These are phyloP conservation scores for Carassius auratus DNA, from an alignment of 2,113 vertebrate species.

Conservation along the genomic window DNA sequence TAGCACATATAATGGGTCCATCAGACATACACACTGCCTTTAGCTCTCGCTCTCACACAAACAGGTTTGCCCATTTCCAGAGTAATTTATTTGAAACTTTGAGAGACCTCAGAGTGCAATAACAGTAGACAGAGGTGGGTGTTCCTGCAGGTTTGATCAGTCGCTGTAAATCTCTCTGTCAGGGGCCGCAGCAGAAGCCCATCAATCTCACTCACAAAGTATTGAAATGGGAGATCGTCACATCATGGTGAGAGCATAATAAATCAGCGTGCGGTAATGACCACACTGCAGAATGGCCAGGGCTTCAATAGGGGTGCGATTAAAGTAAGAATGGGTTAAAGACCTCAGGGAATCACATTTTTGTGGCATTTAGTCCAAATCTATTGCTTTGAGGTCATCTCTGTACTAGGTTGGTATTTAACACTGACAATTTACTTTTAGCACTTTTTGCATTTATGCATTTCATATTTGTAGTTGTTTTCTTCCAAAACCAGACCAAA, in stretches of 20 bases:
- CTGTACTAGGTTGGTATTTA: neutral
- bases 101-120: slow-evolving; percentile 45
- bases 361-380: neutral
- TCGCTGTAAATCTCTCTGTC: slow-evolving; percentile 51
- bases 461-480: neutral
- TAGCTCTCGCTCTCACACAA: neutral
- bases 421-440: neutral
- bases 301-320: neutral
- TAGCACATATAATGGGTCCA: neutral
- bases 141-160: slow-evolving; percentile 49
- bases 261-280: slow-evolving; percentile 21
- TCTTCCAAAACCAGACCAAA: neutral
- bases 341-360: too few relatives aligned
- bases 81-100: slow-evolving; percentile 54
- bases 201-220: slow-evolving; percentile 51
- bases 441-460: neutral
- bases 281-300: slow-evolving; percentile 5
- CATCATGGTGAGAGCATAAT: slow-evolving; percentile 28
- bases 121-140: slow-evolving; percentile 38
- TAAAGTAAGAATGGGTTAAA: neutral
- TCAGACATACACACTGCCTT: neutral
- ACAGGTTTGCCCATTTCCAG: slow-evolving; percentile 3
- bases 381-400: neutral
- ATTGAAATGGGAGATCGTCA: slow-evolving; percentile 50
- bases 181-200: slow-evolving; percentile 32